Percentiles rank a stretch among this genome's conserved stretches.
phyloP scores from a whole-genome alignment of 2,113 vertebrate species.

The Falco punctatus region DNA sequence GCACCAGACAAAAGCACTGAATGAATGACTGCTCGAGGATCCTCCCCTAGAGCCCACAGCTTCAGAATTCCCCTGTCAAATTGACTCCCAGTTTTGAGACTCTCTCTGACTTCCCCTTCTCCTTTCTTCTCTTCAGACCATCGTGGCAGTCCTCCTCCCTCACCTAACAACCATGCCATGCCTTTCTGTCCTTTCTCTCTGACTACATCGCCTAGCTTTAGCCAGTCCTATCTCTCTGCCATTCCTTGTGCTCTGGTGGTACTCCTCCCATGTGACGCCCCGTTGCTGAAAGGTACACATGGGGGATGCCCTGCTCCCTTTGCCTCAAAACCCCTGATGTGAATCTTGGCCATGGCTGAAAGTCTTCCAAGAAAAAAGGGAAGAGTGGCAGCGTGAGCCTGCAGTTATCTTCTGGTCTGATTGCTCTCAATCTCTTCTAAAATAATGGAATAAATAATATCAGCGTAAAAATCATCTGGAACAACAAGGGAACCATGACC shows the following conservation, averaged over 20 bases:
- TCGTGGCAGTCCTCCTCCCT: background rate
- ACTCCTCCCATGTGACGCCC: background rate
- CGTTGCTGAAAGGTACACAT: background rate
- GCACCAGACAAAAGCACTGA: background rate
- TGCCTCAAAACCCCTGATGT: background rate
- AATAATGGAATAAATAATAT: background rate
- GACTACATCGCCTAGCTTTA: background rate
- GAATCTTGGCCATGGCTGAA: background rate
- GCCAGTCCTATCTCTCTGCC: background rate
- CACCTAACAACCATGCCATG: background rate
- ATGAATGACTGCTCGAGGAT: background rate
- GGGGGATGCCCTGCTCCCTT: background rate
- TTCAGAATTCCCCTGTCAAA: background rate
- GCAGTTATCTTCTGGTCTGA: background rate
- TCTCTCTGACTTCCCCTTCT: background rate
- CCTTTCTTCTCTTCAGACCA: background rate
- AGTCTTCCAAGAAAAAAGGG: background rate
- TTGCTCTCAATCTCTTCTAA: background rate
- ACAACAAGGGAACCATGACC: background rate
- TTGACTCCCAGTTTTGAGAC: background rate
- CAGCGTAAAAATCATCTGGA: background rate
- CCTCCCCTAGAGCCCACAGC: background rate
- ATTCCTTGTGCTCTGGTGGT: fast-evolving
- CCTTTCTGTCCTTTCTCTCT: background rate
- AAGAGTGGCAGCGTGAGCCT: background rate